Percentiles rank a stretch among this genome's conserved stretches.
Evolutionary conservation across 2,113 vertebrate species (phyloP).

Genomic region (Physeter macrocephalus): DNA sequence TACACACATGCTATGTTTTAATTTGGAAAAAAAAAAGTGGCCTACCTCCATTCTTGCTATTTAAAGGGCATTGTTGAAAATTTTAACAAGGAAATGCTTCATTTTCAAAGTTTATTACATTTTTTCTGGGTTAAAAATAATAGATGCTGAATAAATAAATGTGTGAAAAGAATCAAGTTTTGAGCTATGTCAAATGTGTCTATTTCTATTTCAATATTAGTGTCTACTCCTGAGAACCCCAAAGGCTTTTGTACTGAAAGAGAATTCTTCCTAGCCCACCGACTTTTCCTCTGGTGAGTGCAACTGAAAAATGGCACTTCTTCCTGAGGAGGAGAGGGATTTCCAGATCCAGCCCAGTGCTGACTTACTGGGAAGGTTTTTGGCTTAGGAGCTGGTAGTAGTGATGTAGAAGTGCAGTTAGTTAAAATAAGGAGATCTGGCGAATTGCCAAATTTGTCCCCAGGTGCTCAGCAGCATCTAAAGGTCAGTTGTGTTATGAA

Average conservation of each 20-base stretch:
- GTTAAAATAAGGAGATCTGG: not conserved
- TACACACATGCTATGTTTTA: not conserved
- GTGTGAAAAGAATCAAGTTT: not conserved
- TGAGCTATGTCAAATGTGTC: not conserved
- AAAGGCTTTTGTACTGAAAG: not conserved
- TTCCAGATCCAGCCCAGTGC: fast-evolving
- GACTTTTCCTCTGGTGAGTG: not conserved
- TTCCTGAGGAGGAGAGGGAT: not conserved
- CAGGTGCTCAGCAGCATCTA: not conserved
- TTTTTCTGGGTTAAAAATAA: not conserved
- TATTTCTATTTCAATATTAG: not conserved
- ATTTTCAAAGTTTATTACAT: not conserved
- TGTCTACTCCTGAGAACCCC: not conserved
- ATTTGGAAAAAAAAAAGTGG: not conserved
- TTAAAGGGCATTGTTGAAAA: not conserved
- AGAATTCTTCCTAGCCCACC: not conserved
- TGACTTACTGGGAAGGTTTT: not conserved
- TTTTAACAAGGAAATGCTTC: not conserved
- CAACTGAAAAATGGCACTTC: not conserved
- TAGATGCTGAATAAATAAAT: not conserved
- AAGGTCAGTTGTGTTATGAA: constrained; percentile 46
- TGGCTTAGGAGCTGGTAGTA: not conserved
- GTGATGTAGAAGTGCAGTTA: not conserved
- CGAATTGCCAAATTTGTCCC: not conserved
- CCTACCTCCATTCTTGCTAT: not conserved